Evolutionary conservation across 2,797 vertebrate genomes (phyloP), one percentile per base, ranked within the genome.

Genomic region (Pipistrellus pipistrellus): DNA sequence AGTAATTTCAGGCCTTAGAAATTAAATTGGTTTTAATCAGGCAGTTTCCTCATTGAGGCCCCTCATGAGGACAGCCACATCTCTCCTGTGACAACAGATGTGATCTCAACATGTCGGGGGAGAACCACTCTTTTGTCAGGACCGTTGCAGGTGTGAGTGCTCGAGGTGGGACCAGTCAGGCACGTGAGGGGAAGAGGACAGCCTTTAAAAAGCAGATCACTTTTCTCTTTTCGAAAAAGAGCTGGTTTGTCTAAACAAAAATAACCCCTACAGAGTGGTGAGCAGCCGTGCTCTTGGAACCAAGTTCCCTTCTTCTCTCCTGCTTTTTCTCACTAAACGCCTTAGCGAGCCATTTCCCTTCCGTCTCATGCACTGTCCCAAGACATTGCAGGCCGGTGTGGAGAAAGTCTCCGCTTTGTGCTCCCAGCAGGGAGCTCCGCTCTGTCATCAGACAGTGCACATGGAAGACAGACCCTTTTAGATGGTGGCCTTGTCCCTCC

Each of bases 141-240:
- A 44, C 20, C 8, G 0, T 8, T 48, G 11, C 3, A 82, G 41
- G 30, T 35, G 21, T 85, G 55, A n/a, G 44, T 62, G 38, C 32
- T 57, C 44, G 46, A 83, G 30, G 57, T 59, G 20, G 15, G 53
- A 17, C 18, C 21, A 35, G 32, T 14, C 1, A 10, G 64, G 18
- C 68, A 14, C 32, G 20, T 38, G 66, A 88, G 51, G 57, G 7
- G 1, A 17, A 48, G 21, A 71, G 27, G 46, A 12, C 9, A 57
- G 35, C 46, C 59, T 93, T 91, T 10, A 88, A 90, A 89, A 77
- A 76, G 27, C 8, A 76, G 44, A 77, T 73, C 18, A 38, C 18
- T 25, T 80, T 92, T 90, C n/a, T 95, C 53, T 17, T 66, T 66
- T 59, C 59, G 55, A 62, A 86, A 55, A 48, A 91, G 91, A 75